Base-by-base conservation (phyloP, 1,140 invertebrate genomes). In the Portunus trituberculatus region DNA sequence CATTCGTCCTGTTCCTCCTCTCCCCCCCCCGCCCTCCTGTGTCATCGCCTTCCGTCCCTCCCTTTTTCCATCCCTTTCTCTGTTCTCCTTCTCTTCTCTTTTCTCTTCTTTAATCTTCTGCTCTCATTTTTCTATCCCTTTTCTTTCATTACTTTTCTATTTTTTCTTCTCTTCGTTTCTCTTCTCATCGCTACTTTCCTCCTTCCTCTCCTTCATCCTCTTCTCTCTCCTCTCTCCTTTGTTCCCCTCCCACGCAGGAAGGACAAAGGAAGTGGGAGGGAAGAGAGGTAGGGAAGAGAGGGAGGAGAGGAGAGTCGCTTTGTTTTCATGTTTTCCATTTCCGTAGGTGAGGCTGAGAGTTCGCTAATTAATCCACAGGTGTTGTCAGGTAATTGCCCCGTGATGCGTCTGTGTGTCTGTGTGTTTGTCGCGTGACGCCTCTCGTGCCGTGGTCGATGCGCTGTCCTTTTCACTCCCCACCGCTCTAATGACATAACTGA, bases 271-370 rank as follows among this genome's bases (percentile, higher is more conserved):
- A 76, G 67, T n/a, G 67, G 67, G 67, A 25, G 67, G 67, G 67
- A 76, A 76, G 67, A 12, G 52, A 59, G 52, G 52, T 0, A 59
- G 52, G 52, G 52, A 20, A 39, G 52, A 16, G 52, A 59, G 10
- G 20, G 52, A 20, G 52, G 52, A 20, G 12, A n/a, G 67, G 67
- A 76, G 67, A 20, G 67, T n/a, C n/a, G 67, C 67, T 76, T 76
- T 76, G 67, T 76, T 76, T 76, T 76, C 20, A 76, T 76, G 67
- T 76, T 25, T 25, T 76, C n/a, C 67, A 39, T 88, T 88, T 88
- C 87, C 87, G 32, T 39, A 25, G n/a, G 32, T 39, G 12, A 59
- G 32, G 32, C 29, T 28, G 32, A 20, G 32, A 14, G n/a, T 32
- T 29, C 87, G 32, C 31, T 88, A 31, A 39, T 48, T 48, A 31